Conservation (phyloP, 1,140 invertebrate genomes). For the Zeugodacus cucurbitae region DNA sequence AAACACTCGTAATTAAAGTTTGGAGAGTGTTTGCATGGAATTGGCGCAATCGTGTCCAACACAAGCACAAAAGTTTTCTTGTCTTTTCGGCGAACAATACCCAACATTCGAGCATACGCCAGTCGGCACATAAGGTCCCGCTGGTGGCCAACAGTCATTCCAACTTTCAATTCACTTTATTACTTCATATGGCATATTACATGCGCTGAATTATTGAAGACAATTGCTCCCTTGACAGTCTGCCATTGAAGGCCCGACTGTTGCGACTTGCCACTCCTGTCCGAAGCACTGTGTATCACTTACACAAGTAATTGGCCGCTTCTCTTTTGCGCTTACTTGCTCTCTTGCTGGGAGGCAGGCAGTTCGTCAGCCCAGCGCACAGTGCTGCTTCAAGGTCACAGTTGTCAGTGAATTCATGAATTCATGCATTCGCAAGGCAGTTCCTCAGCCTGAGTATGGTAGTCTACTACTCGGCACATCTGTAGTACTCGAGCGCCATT, state of each 20-base stretch:
- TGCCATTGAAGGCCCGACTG: neutral
- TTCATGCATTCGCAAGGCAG: neutral
- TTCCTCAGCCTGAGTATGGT: neutral
- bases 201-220: constrained; percentile 6
- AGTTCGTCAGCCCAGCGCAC: neutral
- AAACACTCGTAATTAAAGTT: neutral
- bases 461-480: neutral
- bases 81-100: no score
- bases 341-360: neutral
- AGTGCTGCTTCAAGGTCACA: constrained; percentile 1
- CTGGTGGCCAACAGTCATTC: neutral
- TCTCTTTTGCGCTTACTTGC: neutral
- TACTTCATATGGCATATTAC: neutral
- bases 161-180: neutral
- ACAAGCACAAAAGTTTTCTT: no score
- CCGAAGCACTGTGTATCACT: constrained; percentile 1
- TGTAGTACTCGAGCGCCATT: constrained; percentile 14
- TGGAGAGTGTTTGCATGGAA: no score
- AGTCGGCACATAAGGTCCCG: neutral
- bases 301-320: constrained; percentile 1
- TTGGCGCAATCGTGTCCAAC: no score
- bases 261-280: neutral
- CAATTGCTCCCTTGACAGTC: constrained; percentile 33
- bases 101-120: neutral
- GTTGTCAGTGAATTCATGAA: neutral